phyloP scores from a whole-genome alignment of 1,140 invertebrate species.

The Belonocnema kinseyi region DNA sequence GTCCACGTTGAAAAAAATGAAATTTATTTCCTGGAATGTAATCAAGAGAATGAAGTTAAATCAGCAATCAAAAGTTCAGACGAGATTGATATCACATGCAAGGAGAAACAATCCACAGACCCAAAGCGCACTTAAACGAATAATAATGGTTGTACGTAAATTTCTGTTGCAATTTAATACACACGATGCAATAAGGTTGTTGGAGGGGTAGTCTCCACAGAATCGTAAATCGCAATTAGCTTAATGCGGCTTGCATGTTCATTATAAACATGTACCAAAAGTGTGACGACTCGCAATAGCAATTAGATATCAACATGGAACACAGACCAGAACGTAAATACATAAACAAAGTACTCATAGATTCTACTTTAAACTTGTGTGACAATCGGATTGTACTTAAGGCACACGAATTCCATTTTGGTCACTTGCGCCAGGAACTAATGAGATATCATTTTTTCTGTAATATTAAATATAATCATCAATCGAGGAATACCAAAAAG shows the following conservation, averaged over 20 bases:
- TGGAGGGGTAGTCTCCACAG: slow-evolving; percentile 12
- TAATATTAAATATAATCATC: too few species aligned
- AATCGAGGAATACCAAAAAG: too few species aligned
- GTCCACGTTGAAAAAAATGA: too few species aligned
- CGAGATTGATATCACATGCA: neutral
- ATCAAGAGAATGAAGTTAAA: slow-evolving; percentile 1
- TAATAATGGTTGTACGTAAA: slow-evolving; percentile 35
- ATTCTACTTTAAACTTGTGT: too few species aligned
- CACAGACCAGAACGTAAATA: neutral
- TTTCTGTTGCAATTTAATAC: slow-evolving; percentile 49
- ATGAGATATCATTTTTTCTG: too few species aligned
- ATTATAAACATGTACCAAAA: slow-evolving; percentile 34
- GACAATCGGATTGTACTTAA: too few species aligned
- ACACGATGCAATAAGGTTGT: slow-evolving; percentile 38
- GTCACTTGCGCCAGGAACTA: too few species aligned
- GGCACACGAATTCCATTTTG: too few species aligned
- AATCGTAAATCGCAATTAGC: slow-evolving; percentile 61
- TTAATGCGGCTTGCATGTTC: slow-evolving; percentile 62
- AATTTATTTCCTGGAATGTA: neutral
- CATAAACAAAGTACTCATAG: too few species aligned
- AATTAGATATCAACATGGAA: neutral
- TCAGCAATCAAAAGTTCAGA: neutral
- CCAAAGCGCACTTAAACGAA: neutral
- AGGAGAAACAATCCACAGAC: neutral
- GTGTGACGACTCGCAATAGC: slow-evolving; percentile 38